These are phyloP conservation scores for Bombus confusus DNA, from an alignment of 1,140 invertebrate species.

Conservation along the genomic window DNA sequence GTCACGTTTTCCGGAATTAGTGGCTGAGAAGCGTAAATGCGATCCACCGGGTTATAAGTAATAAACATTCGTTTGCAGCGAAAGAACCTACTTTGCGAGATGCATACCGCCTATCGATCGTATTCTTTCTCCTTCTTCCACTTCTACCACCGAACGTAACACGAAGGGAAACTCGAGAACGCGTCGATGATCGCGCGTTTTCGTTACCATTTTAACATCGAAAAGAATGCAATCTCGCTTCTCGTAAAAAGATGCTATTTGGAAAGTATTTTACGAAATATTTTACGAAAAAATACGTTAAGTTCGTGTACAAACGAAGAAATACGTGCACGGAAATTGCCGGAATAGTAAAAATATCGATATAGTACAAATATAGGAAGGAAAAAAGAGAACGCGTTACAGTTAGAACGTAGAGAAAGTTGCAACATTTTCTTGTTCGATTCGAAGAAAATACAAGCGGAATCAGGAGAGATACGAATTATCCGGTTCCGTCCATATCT, in stretches of 20 bases:
- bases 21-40: slow-evolving; percentile 48
- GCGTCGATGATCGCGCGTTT: too few relatives aligned
- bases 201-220: too few relatives aligned
- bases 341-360: too few relatives aligned
- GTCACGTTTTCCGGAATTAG: slow-evolving; percentile 60
- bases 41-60: slow-evolving; percentile 24
- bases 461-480: neutral
- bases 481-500: neutral
- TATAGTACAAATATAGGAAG: neutral
- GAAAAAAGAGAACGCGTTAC: neutral
- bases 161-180: too few relatives aligned
- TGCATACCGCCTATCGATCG: neutral
- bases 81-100: slow-evolving; percentile 39
- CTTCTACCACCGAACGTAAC: too few relatives aligned
- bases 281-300: too few relatives aligned
- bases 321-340: too few relatives aligned
- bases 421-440: neutral
- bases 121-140: too few relatives aligned
- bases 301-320: too few relatives aligned
- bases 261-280: too few relatives aligned
- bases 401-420: neutral
- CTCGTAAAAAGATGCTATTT: too few relatives aligned
- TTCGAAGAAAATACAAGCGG: neutral
- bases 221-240: too few relatives aligned
- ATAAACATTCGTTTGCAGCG: slow-evolving; percentile 38